Evolutionary conservation across 2,888 invertebrate species (phyloP).

Genomic region (Acanthosepion pharaonis): DNA sequence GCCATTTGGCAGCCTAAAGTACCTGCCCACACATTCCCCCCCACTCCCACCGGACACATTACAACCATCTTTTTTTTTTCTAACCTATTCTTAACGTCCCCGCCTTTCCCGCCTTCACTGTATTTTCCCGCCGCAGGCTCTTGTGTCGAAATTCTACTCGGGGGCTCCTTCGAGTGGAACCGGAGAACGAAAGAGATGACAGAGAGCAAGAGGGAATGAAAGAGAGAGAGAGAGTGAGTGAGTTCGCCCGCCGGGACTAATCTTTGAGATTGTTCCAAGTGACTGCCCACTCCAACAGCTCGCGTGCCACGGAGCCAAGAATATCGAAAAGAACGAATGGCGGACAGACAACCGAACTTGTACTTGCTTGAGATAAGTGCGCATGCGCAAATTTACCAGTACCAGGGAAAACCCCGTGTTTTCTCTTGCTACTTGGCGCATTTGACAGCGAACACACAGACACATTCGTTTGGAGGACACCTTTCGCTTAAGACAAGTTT

Average conservation of each 20-base stretch:
- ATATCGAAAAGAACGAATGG: neutral
- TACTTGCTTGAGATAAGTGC: neutral
- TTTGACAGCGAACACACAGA: neutral
- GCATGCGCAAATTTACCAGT: neutral
- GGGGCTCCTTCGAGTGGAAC: neutral
- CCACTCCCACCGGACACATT: too few species aligned
- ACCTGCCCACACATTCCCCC: too few species aligned
- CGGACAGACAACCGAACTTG: neutral
- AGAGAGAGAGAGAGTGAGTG: neutral
- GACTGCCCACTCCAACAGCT: neutral
- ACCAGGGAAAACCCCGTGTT: neutral
- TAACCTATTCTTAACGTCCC: neutral
- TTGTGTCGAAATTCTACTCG: neutral
- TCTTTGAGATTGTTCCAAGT: neutral
- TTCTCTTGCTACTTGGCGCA: neutral
- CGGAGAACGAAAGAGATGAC: neutral
- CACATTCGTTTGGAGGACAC: neutral
- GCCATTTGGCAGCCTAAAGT: too few species aligned
- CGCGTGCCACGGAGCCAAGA: neutral
- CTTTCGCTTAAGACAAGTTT: neutral
- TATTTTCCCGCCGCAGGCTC: neutral
- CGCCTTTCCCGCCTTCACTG: neutral
- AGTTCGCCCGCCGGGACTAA: neutral
- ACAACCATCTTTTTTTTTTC: neutral
- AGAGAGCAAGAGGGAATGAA: too few species aligned